Percentiles rank a stretch among this genome's conserved stretches.
These are phyloP conservation scores for Cyrtonyx montezumae DNA, from an alignment of 2,113 vertebrate genomes.

Conservation along the genomic window DNA sequence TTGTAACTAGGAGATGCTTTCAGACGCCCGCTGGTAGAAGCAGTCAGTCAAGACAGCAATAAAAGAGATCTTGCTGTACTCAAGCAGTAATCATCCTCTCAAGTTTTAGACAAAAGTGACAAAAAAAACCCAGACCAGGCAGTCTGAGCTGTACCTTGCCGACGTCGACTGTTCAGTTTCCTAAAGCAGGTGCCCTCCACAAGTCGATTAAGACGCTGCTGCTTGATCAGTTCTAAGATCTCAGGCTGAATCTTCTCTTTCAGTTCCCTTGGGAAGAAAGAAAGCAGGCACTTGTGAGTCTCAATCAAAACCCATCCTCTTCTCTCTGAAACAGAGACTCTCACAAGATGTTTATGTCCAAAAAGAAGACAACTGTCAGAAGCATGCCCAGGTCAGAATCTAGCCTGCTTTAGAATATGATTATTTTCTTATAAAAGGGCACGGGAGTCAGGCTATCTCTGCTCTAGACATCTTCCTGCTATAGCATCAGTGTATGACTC, in stretches of 20 bases:
- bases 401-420: background rate
- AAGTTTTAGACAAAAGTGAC: background rate
- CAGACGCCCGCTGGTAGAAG: background rate
- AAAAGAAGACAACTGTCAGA: background rate
- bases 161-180: slow-evolving; percentile 95
- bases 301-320: background rate
- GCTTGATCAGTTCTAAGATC: slow-evolving; percentile 98
- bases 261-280: slow-evolving; percentile 86
- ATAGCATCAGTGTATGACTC: background rate
- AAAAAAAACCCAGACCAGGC: background rate
- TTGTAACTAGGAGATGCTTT: background rate
- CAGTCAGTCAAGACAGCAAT: background rate
- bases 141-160: slow-evolving; percentile 87
- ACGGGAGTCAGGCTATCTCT: background rate
- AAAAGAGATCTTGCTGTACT: background rate
- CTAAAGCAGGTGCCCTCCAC: slow-evolving; percentile 99
- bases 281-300: slow-evolving; percentile 32
- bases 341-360: background rate
- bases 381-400: background rate
- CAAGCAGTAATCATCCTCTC: background rate
- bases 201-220: slow-evolving; percentile 96
- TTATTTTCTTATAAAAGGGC: background rate
- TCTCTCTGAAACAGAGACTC: background rate
- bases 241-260: slow-evolving; percentile 99
- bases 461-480: background rate